Base-by-base conservation (phyloP, 2,888 invertebrate genomes). In the Macaria notata region DNA sequence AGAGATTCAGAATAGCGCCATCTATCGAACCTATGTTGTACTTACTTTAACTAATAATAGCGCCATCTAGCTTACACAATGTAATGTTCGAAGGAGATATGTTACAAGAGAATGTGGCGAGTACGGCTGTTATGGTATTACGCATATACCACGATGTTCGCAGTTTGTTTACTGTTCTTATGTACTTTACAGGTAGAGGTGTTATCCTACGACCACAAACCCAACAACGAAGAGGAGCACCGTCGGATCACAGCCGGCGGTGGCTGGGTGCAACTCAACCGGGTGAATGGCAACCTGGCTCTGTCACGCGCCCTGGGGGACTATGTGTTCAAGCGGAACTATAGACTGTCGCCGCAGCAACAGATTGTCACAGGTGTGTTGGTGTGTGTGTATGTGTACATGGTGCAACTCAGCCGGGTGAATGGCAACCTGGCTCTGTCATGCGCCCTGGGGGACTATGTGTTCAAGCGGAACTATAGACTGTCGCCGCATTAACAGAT, bases 251-350 rank as follows among this genome's bases (percentile, higher is more conserved):
- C 93, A 39, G 97, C 97, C 1, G 99, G 98, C 39, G 99, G 99
- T 4, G 99, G 99, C 49, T 99, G 97, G 96, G 99, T 99, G 1
- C 98, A 99, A 83, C 95, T 97, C 71, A 98, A 98, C 91, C 93
- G 99, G 69, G 99, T 99, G n/a, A 99, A 99, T 86, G 99, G 99
- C 1, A 98, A 98, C 89, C 92, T 99, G 66, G 99, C 99, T 1
- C 90, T 99, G 49, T 99, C 99, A 1, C 93, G 99, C 67, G 99
- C 99, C 0, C 92, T 99, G 1, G 99, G 99, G 0, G 99, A 99
- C 88, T 99, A 98, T 85, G 95, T 96, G 59, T 99, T 98, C 88
- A 99, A 99, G 87, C 93, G 95, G 69, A 99, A 99, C 86, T 94
- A 95, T 54, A 93, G 94, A 58, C 96, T 97, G 81, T 92, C 94